Evolutionary conservation across 2,113 vertebrate genomes (phyloP).

Genomic region (Paramormyrops kingsleyae): DNA sequence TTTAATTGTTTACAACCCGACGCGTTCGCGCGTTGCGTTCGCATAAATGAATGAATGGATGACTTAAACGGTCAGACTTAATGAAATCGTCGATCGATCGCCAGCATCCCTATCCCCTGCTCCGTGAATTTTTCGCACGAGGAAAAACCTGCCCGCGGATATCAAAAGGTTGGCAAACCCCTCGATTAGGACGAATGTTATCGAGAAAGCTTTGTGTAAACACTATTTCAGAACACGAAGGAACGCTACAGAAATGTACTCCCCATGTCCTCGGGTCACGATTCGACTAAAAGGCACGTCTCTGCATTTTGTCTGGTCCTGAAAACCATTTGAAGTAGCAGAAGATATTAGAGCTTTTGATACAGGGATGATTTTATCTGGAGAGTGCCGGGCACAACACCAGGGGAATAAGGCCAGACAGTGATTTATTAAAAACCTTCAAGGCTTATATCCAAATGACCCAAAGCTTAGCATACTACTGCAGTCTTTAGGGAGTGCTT

Average conservation of each 20-base stretch:
- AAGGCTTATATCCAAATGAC: not conserved
- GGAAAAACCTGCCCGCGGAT: not conserved
- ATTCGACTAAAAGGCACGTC: not conserved
- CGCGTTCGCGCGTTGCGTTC: not conserved
- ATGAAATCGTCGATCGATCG: not conserved
- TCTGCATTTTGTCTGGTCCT: not conserved
- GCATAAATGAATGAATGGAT: not conserved
- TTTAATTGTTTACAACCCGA: not conserved
- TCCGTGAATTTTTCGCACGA: not conserved
- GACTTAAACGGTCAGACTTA: not conserved
- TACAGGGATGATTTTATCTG: not conserved
- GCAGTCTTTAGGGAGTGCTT: not conserved
- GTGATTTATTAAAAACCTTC: constrained; percentile 8
- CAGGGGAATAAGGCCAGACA: not conserved
- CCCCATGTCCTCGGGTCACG: not conserved
- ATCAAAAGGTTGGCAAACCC: not conserved
- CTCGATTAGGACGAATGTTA: not conserved
- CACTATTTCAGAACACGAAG: not conserved
- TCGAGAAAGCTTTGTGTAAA: not conserved
- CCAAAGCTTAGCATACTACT: not conserved
- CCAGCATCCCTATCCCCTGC: not conserved
- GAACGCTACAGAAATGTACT: not conserved
- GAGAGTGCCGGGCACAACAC: not conserved
- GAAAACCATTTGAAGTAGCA: not conserved
- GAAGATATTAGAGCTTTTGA: not conserved